These are phyloP conservation scores for Corticium candelabrum DNA, from an alignment of 37 sponge, comb jelly and placozoan species.

Conservation along the genomic window DNA sequence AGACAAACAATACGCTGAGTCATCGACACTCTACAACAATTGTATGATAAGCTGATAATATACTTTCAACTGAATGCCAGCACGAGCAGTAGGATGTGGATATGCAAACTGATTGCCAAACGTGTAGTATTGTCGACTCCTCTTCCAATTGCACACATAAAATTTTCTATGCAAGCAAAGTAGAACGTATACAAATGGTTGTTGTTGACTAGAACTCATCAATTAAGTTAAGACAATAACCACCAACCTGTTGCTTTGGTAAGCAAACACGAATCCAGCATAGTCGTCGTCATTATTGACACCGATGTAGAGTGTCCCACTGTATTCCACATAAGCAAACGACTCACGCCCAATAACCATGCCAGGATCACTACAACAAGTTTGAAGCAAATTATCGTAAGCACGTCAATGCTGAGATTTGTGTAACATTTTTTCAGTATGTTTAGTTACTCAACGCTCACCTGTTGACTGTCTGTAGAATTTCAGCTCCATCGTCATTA, in stretches of 20 bases:
- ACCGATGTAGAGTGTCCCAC: neutral
- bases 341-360: neutral
- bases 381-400: neutral
- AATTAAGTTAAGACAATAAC: too few species aligned
- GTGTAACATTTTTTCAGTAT: too few species aligned
- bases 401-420: neutral
- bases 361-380: neutral
- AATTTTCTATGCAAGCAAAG: neutral
- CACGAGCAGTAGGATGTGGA: neutral
- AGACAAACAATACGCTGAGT: neutral
- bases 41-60: neutral
- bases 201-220: too few species aligned
- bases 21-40: neutral
- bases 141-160: neutral
- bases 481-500: too few species aligned
- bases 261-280: too few species aligned
- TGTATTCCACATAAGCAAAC: too few species aligned
- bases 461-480: neutral
- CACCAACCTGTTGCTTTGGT: neutral
- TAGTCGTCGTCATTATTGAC: neutral
- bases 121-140: neutral
- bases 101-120: neutral
- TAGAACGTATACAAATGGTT: neutral
- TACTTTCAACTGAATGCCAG: neutral
- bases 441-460: neutral